Percentiles rank a stretch among this genome's conserved stretches.
Conservation (phyloP, 1,140 invertebrate genomes). For the Agraylea sexmaculata region DNA sequence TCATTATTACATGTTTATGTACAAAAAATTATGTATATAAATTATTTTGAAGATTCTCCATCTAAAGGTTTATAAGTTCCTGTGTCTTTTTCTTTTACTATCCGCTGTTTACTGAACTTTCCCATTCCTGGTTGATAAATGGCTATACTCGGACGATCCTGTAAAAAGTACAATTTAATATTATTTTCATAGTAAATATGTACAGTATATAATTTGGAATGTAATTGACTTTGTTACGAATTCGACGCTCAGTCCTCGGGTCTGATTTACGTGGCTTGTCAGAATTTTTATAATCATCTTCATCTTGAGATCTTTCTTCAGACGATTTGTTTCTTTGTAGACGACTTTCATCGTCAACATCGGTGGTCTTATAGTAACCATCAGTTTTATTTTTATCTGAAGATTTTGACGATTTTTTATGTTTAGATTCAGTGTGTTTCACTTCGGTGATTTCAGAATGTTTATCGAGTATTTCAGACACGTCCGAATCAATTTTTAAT, state of each 20-base stretch:
- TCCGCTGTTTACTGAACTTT: conserved; percentile 52
- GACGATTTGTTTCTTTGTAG: conserved; percentile 44
- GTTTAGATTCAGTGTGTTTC: background rate
- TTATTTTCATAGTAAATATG: conserved; percentile 12
- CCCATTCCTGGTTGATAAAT: conserved; percentile 66
- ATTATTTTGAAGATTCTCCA: too few species aligned
- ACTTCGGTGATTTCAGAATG: conserved; percentile 1
- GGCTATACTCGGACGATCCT: conserved; percentile 60
- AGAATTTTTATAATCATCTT: conserved; percentile 39
- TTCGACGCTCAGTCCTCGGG: conserved; percentile 47
- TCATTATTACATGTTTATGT: conserved; percentile 2
- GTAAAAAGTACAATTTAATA: conserved; percentile 22
- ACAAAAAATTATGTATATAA: too few species aligned
- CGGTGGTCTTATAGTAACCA: conserved; percentile 27
- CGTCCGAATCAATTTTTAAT: background rate
- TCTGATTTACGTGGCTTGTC: conserved; percentile 43
- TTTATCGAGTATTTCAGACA: background rate
- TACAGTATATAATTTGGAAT: conserved; percentile 8
- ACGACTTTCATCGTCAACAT: conserved; percentile 31
- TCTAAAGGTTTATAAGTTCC: conserved; percentile 9
- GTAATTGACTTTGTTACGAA: conserved; percentile 49
- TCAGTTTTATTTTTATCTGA: conserved; percentile 4
- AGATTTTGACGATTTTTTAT: conserved; percentile 2
- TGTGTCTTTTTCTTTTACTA: conserved; percentile 45
- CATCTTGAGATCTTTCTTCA: conserved; percentile 35